Base-by-base conservation (phyloP, 2,113 vertebrate genomes). In the cat (Felis catus) region DNA sequence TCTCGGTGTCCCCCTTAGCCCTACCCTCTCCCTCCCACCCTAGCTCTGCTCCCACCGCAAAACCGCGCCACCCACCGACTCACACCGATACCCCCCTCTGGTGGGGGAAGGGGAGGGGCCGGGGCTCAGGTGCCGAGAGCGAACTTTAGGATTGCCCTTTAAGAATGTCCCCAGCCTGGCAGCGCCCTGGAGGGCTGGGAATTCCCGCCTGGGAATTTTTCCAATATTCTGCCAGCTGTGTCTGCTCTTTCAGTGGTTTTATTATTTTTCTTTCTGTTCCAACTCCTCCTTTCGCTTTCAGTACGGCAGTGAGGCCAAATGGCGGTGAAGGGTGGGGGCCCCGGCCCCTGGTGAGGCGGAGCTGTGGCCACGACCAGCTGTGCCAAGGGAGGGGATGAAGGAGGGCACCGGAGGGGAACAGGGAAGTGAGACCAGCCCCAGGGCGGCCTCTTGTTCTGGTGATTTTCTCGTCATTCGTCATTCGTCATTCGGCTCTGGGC, bases 141-240 rank as follows among this genome's bases (percentile, higher is more conserved):
- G 29, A 39, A 48, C 93, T 70, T 94, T 89, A 61, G 94, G 82
- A 29, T 79, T 39, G 82, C 63, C 65, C 84, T 92, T 87, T 58
- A 65, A 95, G 71, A 83, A 86, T 45, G 68, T 73, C 93, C 78
- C 89, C 41, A 33, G 76, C n/a, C 84, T 78, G 70, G 65, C 31
- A 29, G 1, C 68, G 88, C 27, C 84, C 80, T 91, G 2, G 70
- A 97, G 94, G 96, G 74, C 53, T 94, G 96, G 97, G 97, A 89
- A 97, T 95, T 97, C 97, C 97, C 41, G 9, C 70, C 96, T 16
- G 94, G 95, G 97, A 97, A 91, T 85, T 97, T 97, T 89, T 97
- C 98, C 98, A 98, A 58, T 18, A 76, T 95, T 97, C 97, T 97
- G 93, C 89, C 94, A 96, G 98, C 95, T 96, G 94, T 84, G 95